Evolutionary conservation across 2,797 vertebrate species (phyloP).

Genomic region (Sternarchorhynchus goeldii): DNA sequence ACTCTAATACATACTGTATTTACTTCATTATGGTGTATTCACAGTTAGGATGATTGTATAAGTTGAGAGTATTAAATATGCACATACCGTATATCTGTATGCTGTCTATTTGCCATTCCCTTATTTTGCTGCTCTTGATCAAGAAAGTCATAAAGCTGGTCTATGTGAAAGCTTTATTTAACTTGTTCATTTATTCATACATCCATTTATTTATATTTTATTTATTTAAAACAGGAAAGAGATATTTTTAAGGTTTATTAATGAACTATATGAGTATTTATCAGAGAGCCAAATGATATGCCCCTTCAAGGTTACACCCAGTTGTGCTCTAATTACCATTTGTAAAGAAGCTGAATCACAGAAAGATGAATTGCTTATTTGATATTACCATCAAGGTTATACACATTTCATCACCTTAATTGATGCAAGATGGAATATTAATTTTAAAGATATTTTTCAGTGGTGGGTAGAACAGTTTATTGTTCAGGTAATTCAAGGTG

Average conservation of each 20-base stretch:
- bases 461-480: constrained; percentile 47
- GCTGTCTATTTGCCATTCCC: too few relatives aligned
- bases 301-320: constrained; percentile 2
- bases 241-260: constrained; percentile 7
- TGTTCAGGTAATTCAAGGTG: constrained; percentile 63
- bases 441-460: constrained; percentile 21
- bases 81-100: too few relatives aligned
- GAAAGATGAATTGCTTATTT: constrained; percentile 22
- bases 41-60: too few relatives aligned
- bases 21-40: too few relatives aligned
- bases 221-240: not conserved
- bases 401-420: constrained; percentile 32
- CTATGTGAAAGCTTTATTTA: too few relatives aligned
- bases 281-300: not conserved
- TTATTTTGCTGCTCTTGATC: too few relatives aligned
- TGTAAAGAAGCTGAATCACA: constrained; percentile 28
- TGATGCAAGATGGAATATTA: constrained; percentile 6
- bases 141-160: too few relatives aligned
- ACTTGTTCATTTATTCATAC: not conserved
- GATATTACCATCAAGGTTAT: constrained; percentile 25
- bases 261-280: not conserved
- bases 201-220: not conserved
- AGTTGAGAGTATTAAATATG: too few relatives aligned
- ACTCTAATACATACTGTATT: too few relatives aligned
- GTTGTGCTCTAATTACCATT: constrained; percentile 24